These are phyloP conservation scores for Pissodes strobi DNA, from an alignment of 1,140 invertebrate species.

Conservation along the genomic window DNA sequence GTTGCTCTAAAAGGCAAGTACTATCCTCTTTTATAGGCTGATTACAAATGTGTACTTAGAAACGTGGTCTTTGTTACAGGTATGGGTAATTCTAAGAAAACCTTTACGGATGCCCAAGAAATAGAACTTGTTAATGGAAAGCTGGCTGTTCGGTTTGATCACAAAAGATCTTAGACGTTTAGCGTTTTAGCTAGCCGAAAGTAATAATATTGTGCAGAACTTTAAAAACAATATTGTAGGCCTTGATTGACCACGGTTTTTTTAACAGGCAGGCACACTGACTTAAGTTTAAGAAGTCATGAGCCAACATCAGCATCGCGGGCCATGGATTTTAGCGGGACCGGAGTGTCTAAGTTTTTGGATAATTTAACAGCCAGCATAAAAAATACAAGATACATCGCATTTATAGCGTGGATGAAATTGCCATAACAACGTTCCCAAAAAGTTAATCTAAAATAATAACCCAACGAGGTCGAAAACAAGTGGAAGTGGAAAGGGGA, in stretches of 20 bases:
- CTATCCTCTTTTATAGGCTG: too few relatives aligned
- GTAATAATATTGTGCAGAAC: slow-evolving; percentile 24
- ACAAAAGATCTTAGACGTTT: slow-evolving; percentile 1
- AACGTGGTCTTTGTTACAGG: too few relatives aligned
- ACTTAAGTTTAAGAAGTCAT: slow-evolving; percentile 46
- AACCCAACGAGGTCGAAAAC: slow-evolving; percentile 35
- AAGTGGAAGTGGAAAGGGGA: slow-evolving; percentile 53
- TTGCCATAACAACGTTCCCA: slow-evolving; percentile 37
- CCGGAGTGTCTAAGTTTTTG: slow-evolving; percentile 46
- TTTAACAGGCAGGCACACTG: slow-evolving; percentile 44
- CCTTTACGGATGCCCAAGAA: too few relatives aligned
- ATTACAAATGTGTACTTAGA: too few relatives aligned
- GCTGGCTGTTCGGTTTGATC: slow-evolving; percentile 33
- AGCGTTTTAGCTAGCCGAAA: slow-evolving; percentile 37
- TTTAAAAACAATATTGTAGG: slow-evolving; percentile 42
- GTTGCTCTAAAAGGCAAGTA: too few relatives aligned
- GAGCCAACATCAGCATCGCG: slow-evolving; percentile 50
- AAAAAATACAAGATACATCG: slow-evolving; percentile 44
- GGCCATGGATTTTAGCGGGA: slow-evolving; percentile 49
- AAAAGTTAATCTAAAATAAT: slow-evolving; percentile 12
- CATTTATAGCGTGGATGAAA: slow-evolving; percentile 42
- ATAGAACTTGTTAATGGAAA: slow-evolving; percentile 42
- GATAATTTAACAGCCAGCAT: slow-evolving; percentile 35
- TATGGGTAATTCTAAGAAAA: too few relatives aligned
- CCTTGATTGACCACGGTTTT: slow-evolving; percentile 46